phyloP scores from a whole-genome alignment of 1,140 invertebrate genomes.

The Drosophila nannoptera region DNA sequence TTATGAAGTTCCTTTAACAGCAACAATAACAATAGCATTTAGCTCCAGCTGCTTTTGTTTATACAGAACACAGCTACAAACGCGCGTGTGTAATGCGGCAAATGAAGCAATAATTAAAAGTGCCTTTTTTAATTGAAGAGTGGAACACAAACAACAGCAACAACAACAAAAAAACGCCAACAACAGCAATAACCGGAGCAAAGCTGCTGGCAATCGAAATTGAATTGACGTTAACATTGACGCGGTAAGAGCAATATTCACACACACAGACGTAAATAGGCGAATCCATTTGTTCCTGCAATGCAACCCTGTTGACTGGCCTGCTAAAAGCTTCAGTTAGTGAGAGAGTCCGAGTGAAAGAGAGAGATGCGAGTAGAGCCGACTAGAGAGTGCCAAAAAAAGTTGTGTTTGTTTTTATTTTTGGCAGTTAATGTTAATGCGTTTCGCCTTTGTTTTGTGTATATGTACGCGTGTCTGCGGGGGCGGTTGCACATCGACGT shows the following conservation, averaged over 20 bases:
- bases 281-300: constrained; percentile 11
- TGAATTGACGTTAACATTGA: constrained; percentile 68
- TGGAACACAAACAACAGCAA: constrained; percentile 30
- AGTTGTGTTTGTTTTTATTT: constrained; percentile 62
- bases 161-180: constrained; percentile 9
- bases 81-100: constrained; percentile 58
- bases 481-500: constrained; percentile 47
- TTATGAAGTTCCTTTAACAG: constrained; percentile 64
- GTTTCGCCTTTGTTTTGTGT: constrained; percentile 61
- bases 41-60: constrained; percentile 47
- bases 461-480: constrained; percentile 1
- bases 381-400: background rate
- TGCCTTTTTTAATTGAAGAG: constrained; percentile 73
- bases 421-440: constrained; percentile 72
- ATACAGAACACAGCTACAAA: constrained; percentile 30
- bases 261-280: constrained; percentile 11
- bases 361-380: background rate
- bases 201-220: constrained; percentile 57
- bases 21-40: constrained; percentile 41
- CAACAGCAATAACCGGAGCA: constrained; percentile 4
- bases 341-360: constrained; percentile 8
- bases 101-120: constrained; percentile 76
- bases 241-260: constrained; percentile 60
- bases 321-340: constrained; percentile 40
- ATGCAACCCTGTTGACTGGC: constrained; percentile 29